Base-by-base conservation (phyloP, 2,797 vertebrate genomes). In the Myiotriccus ornatus region DNA sequence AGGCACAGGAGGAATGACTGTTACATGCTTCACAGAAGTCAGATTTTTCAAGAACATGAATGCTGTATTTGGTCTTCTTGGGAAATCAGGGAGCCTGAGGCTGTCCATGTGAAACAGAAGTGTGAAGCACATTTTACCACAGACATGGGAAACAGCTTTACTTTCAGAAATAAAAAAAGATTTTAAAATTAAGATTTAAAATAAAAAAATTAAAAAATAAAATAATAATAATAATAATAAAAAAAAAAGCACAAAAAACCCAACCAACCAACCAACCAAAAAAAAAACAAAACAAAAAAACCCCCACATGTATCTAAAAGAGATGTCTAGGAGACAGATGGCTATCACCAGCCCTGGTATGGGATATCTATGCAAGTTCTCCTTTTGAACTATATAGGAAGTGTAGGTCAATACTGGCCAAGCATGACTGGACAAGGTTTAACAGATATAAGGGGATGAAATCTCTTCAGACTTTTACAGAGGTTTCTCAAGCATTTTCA, bases 271-370 rank as follows among this genome's bases (percentile, higher is more conserved):
- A n/a, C n/a, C n/a, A n/a, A n/a, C n/a, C n/a, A n/a, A n/a, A n/a
- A n/a, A n/a, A n/a, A n/a, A n/a, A n/a, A n/a, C n/a, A n/a, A n/a
- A n/a, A n/a, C n/a, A n/a, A n/a, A n/a, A n/a, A n/a, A n/a, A n/a
- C n/a, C n/a, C n/a, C n/a, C n/a, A n/a, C n/a, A 46, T 32, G 3
- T 44, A 46, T 23, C 0, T 1, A 68, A 71, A 21, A 18, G 24
- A 82, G 41, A 14, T 34, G 16, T 79, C n/a, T 43, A 30, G 6
- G 8, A 56, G 46, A 60, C 30, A 49, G 34, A 20, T 10, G 2
- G 28, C 19, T 46, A 1, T 52, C 6, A 44, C 8, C 7, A 80
- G 50, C 12, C 24, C 27, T 35, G 30, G 23, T 28, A 55, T 1
- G 3, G 34, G 15, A 2, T 65, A 9, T 30, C 6, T 64, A 18